These are phyloP conservation scores for Suillia variegata DNA, from an alignment of 2,888 invertebrate genomes.

Conservation along the genomic window DNA sequence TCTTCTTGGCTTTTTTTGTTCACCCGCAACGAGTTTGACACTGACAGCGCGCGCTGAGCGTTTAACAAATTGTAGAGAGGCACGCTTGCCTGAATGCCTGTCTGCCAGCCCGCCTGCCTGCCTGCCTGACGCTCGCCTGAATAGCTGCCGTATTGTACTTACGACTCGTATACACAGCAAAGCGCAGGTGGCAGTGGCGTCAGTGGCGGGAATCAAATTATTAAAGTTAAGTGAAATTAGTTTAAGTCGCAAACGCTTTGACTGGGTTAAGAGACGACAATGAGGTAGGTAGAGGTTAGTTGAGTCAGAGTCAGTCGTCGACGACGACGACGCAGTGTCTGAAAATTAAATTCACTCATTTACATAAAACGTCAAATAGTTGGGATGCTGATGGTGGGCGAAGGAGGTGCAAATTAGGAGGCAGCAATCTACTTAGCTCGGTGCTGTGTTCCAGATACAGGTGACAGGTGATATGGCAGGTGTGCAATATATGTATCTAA, in stretches of 20 bases:
- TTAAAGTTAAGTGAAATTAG: conserved; percentile 4
- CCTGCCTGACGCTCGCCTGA: too few species aligned
- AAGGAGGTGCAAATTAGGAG: not conserved
- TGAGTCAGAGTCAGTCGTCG: not conserved
- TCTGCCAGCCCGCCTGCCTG: too few species aligned
- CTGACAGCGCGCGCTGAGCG: conserved; percentile 23
- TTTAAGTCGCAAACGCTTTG: not conserved
- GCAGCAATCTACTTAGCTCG: not conserved
- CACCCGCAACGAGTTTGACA: conserved; percentile 13
- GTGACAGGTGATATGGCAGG: too few species aligned
- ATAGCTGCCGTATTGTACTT: too few species aligned
- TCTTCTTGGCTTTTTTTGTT: not conserved
- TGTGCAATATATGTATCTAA: too few species aligned
- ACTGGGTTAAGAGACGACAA: not conserved
- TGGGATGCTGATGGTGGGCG: not conserved
- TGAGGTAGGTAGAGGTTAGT: not conserved
- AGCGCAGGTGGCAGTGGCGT: not conserved
- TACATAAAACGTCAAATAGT: not conserved
- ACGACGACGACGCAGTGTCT: not conserved
- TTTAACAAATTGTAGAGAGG: conserved; percentile 23
- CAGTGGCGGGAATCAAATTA: not conserved
- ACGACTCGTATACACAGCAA: too few species aligned
- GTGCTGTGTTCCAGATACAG: not conserved
- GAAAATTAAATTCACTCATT: not conserved
- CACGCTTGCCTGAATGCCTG: conserved; percentile 8